A percentile compares a stretch with the other conserved stretches of the same genome.
Conservation (phyloP, 92 coral and sea anemone species). For the Umimayanthus kanabou region DNA sequence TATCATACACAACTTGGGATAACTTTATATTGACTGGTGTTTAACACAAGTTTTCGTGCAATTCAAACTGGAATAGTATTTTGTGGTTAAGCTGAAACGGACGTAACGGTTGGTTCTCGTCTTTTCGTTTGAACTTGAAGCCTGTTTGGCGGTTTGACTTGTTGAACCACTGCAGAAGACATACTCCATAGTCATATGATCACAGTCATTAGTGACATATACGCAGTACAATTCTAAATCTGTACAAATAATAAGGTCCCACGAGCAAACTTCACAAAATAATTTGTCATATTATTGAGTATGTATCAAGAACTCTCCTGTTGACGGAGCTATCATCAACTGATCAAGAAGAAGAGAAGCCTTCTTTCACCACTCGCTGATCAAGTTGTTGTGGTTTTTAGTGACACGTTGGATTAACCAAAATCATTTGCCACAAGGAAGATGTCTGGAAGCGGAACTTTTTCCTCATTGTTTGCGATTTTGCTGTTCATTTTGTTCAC, state of each 20-base stretch:
- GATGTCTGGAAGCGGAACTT: conserved; percentile 35
- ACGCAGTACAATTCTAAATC: too few species aligned
- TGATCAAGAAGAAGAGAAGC: too few species aligned
- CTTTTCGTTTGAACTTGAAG: too few species aligned
- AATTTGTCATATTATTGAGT: neutral
- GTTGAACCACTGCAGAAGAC: too few species aligned
- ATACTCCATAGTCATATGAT: too few species aligned
- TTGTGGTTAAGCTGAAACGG: neutral
- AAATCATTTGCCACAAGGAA: neutral
- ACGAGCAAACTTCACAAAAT: too few species aligned
- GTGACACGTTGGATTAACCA: neutral
- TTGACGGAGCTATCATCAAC: neutral
- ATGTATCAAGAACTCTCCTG: neutral
- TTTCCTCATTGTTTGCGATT: neutral
- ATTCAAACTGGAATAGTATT: neutral
- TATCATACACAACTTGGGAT: neutral
- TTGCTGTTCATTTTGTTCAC: neutral
- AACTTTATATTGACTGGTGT: neutral
- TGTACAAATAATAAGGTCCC: neutral
- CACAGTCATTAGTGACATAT: too few species aligned
- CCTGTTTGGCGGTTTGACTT: too few species aligned
- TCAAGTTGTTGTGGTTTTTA: too few species aligned
- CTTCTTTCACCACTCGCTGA: too few species aligned
- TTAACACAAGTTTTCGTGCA: neutral
- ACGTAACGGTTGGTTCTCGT: too few species aligned